These are phyloP conservation scores for Cariama cristata DNA, from an alignment of 2,113 vertebrate genomes.

Conservation along the genomic window DNA sequence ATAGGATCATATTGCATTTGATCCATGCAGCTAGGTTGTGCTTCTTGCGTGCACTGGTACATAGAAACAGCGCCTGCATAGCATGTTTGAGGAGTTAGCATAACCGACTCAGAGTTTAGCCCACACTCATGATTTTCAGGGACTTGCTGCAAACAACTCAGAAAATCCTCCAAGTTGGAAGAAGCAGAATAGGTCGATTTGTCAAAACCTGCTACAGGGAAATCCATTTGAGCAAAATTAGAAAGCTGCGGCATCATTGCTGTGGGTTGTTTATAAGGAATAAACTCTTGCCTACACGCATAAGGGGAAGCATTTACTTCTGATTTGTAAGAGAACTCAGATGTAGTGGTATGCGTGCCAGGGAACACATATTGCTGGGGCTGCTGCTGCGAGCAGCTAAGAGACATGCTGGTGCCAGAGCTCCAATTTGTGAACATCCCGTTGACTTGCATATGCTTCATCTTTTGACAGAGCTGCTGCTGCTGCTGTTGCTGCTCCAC, in stretches of 20 bases:
- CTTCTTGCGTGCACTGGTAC: conserved; percentile 74
- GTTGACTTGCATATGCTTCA: conserved; percentile 81
- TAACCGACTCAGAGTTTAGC: conserved; percentile 50
- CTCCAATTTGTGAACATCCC: conserved; percentile 71
- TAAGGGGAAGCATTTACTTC: conserved; percentile 69
- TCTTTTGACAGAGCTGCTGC: conserved; percentile 81
- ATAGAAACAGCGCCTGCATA: conserved; percentile 78
- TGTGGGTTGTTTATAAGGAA: conserved; percentile 66
- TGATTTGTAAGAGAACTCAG: conserved; percentile 75
- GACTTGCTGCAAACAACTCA: conserved; percentile 76
- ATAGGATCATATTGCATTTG: conserved; percentile 60
- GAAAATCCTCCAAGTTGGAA: conserved; percentile 78
- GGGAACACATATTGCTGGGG: conserved; percentile 70
- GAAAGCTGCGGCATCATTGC: conserved; percentile 49
- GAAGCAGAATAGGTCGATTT: conserved; percentile 52
- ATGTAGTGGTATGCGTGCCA: conserved; percentile 45
- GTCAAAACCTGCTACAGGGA: conserved; percentile 70
- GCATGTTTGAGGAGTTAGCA: conserved; percentile 63
- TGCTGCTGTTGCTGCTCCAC: conserved; percentile 67
- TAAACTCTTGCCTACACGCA: conserved; percentile 69
- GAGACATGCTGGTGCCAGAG: conserved; percentile 27
- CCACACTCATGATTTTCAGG: conserved; percentile 66
- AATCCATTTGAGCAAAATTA: conserved; percentile 70
- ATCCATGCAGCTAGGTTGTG: conserved; percentile 35
- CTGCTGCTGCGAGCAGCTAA: conserved; percentile 66